Percentiles rank a stretch among this genome's conserved stretches.
phyloP scores from a whole-genome alignment of 2,113 vertebrate species.

The Microtus montanus region DNA sequence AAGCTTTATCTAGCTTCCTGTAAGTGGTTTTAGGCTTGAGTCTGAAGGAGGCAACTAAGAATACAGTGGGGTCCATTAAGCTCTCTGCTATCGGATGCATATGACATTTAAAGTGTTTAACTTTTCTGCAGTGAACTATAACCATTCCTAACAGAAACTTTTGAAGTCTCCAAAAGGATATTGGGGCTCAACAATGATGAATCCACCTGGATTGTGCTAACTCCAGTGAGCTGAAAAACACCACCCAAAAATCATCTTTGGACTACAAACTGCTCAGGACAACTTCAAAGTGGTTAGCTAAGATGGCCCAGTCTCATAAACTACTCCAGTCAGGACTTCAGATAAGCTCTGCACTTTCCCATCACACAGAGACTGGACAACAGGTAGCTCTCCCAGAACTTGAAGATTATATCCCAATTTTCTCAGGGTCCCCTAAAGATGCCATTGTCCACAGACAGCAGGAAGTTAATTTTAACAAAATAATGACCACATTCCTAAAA shows the following conservation, averaged over 20 bases:
- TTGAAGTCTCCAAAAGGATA: neutral
- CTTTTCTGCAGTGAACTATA: neutral
- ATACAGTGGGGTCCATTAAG: neutral
- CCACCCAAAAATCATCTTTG: neutral
- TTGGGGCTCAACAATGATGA: neutral
- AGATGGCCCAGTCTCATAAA: neutral
- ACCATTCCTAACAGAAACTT: neutral
- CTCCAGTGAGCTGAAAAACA: neutral
- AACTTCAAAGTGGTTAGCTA: neutral
- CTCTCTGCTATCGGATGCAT: neutral
- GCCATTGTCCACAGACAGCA: neutral
- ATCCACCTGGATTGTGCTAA: neutral
- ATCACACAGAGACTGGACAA: neutral
- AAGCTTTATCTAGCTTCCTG: neutral
- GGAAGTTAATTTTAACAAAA: neutral
- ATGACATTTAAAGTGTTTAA: neutral
- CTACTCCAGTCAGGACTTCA: neutral
- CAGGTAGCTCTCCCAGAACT: neutral
- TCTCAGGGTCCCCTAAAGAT: neutral
- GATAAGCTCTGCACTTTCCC: neutral
- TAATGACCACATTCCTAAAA: neutral
- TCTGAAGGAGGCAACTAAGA: neutral
- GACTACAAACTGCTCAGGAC: neutral
- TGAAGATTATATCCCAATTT: neutral
- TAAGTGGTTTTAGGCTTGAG: neutral